Evolutionary conservation across 2,113 vertebrate species (phyloP), one percentile per base, ranked within the genome.

Genomic region (Phyllopteryx taeniolatus): DNA sequence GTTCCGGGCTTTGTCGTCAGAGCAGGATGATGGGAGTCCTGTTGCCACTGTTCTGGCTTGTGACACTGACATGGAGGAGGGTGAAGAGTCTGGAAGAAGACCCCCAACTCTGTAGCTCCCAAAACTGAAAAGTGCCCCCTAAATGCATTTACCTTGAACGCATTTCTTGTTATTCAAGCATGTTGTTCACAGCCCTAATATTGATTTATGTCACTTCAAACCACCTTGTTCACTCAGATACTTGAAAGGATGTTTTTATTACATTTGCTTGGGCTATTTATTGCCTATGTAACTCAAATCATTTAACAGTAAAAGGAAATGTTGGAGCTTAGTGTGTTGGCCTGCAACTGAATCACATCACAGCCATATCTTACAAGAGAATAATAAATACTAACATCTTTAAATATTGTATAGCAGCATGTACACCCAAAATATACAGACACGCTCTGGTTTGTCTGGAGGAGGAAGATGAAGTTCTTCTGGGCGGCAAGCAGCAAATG

Each of bases 311-410:
- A 19, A 63, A 63, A 27, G 2, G 19, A n/a, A 43, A 20, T 39
- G 17, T 63, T 27, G 27, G 27, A 27, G 27, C 27, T 63, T 13
- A 22, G 8, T 27, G 27, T 59, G 12, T 31, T 17, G 22, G 66
- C 15, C 35, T 46, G 63, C 35, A 27, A 20, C 10, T 46, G 66
- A 44, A 4, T 67, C 5, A 65, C 4, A 49, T 39, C 10, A 79
- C 9, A 74, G 1, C 7, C 79, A 72, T 43, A 10, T 51, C 46
- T 68, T 1, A 82, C 73, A 80, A 39, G 43, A 68, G 68, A 63
- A 51, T 88, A 87, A 97, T 96, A 97, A 97, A 98, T 96, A 97
- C 93, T 95, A 93, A 94, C 92, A 84, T 89, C 83, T 92, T 97
- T 95, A 96, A 96, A 96, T 95, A 95, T 93, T 94, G 92, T 95